These are phyloP conservation scores for Pygocentrus nattereri DNA, from an alignment of 2,797 vertebrate genomes.

Conservation along the genomic window DNA sequence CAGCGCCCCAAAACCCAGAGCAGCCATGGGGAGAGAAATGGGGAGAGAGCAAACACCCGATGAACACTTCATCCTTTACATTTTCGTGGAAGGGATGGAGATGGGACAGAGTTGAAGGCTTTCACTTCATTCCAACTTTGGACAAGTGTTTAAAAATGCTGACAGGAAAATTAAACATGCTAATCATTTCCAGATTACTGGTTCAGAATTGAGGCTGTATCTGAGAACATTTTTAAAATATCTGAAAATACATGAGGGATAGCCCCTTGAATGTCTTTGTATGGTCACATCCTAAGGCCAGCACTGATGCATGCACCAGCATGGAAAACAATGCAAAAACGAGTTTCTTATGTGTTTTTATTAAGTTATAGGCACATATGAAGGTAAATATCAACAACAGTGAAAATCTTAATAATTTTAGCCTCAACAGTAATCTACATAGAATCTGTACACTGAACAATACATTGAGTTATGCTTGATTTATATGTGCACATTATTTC, in stretches of 20 bases:
- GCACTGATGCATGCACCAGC: not conserved
- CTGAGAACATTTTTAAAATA: not conserved
- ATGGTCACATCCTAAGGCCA: not conserved
- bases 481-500: no score
- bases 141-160: not conserved
- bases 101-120: not conserved
- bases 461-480: no score
- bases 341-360: no score
- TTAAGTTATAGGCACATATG: no score
- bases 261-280: not conserved
- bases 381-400: no score
- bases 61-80: conserved; percentile 24
- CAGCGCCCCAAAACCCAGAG: conserved; percentile 54
- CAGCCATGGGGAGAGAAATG: conserved; percentile 45
- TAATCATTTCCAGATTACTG: not conserved
- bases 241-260: not conserved
- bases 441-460: no score
- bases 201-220: not conserved
- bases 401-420: no score
- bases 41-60: conserved; percentile 54
- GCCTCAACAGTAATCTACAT: no score
- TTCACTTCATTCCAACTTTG: not conserved
- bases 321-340: not conserved
- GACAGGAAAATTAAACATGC: not conserved
- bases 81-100: conserved; percentile 26